Conservation (phyloP, 2,113 vertebrate species). For the Mustela nigripes region DNA sequence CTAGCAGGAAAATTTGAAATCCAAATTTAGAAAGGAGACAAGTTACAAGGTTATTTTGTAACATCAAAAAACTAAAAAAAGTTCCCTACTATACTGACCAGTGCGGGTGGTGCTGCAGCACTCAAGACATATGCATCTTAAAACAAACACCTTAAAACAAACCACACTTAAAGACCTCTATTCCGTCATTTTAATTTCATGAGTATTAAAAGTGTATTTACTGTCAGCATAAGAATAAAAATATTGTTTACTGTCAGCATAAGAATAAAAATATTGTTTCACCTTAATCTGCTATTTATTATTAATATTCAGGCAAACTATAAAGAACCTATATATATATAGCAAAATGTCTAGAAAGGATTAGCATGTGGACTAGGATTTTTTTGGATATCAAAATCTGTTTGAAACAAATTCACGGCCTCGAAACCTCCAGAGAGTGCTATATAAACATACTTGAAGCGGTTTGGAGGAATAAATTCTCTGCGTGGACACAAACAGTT, state of each 20-base stretch:
- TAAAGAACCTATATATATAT: neutral
- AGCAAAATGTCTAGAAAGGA: neutral
- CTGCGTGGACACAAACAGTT: neutral
- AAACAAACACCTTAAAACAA: neutral
- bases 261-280: constrained; percentile 19
- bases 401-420: neutral
- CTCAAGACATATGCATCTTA: neutral
- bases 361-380: neutral
- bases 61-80: neutral
- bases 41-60: neutral
- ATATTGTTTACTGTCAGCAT: neutral
- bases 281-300: neutral
- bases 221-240: constrained; percentile 16
- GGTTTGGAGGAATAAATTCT: neutral
- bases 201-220: neutral
- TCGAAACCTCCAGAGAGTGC: neutral
- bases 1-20: neutral
- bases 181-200: neutral
- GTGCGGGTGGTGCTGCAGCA: neutral
- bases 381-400: neutral
- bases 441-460: neutral
- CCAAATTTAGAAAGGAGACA: constrained; percentile 30
- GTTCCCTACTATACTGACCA: neutral
- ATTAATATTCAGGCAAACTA: neutral
- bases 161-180: neutral